Conservation (phyloP, 2,888 invertebrate genomes). For the Pseudococcus viburni region DNA sequence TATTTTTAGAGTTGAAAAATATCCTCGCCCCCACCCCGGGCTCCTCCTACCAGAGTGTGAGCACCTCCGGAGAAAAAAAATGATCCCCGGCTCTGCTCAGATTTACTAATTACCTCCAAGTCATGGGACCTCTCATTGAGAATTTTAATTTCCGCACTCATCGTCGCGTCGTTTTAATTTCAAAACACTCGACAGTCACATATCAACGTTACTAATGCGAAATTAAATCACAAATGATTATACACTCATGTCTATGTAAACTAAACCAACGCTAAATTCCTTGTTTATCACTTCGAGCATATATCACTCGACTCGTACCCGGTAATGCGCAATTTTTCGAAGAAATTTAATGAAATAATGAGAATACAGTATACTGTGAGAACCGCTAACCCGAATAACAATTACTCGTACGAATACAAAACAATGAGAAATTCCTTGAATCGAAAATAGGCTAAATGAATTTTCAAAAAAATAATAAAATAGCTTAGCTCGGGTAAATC, state of each 20-base stretch:
- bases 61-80: too few relatives aligned
- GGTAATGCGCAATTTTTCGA: not conserved
- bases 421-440: conserved; percentile 27
- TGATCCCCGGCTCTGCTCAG: too few relatives aligned
- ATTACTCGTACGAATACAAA: not conserved
- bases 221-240: not conserved
- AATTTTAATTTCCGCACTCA: not conserved
- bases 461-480: not conserved
- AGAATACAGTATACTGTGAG: not conserved
- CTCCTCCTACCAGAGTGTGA: too few relatives aligned
- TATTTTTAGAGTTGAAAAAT: too few relatives aligned
- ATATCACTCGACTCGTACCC: not conserved
- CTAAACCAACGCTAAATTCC: not conserved
- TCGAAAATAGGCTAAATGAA: not conserved
- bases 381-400: not conserved
- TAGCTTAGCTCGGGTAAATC: not conserved
- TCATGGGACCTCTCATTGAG: not conserved
- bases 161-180: not conserved
- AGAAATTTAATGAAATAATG: not conserved
- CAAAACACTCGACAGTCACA: not conserved
- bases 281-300: conserved; percentile 24
- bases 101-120: not conserved
- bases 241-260: not conserved
- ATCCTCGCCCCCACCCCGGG: too few relatives aligned
- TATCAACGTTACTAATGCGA: not conserved